A percentile compares a stretch with the other conserved stretches of the same genome.
These are phyloP conservation scores for Saccostrea cuccullata DNA, from an alignment of 1,140 invertebrate genomes.

Conservation along the genomic window DNA sequence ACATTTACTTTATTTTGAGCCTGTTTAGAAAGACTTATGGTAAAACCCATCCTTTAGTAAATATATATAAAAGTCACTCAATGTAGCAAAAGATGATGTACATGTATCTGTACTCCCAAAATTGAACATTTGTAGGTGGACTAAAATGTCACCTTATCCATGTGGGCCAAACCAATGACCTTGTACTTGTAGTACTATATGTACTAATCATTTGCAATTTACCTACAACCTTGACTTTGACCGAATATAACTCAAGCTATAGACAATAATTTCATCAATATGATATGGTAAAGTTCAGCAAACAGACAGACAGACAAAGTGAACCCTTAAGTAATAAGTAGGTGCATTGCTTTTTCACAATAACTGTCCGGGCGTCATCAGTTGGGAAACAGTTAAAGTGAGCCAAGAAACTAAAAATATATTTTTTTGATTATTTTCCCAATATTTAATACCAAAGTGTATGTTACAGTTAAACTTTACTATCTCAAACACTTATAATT, in stretches of 20 bases:
- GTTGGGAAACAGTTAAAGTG: conserved; percentile 37
- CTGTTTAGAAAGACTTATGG: neutral
- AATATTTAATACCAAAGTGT: neutral
- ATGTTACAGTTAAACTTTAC: neutral
- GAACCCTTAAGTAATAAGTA: neutral
- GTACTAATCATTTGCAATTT: no score
- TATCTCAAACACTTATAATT: neutral
- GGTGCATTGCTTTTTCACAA: neutral
- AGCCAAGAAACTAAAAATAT: neutral
- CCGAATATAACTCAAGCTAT: neutral
- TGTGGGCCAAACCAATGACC: no score
- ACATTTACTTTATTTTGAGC: neutral
- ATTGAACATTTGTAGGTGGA: no score
- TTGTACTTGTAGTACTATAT: no score
- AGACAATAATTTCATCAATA: no score
- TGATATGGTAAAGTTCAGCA: neutral
- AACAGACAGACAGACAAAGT: neutral
- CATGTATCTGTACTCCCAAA: no score
- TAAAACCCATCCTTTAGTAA: no score
- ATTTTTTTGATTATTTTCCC: neutral
- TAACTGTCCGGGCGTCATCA: conserved; percentile 42
- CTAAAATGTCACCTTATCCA: no score
- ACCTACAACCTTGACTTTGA: no score
- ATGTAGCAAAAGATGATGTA: no score
- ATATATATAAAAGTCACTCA: no score